These are phyloP conservation scores for Smittia aterrima DNA, from an alignment of 2,888 invertebrate genomes.

Conservation along the genomic window DNA sequence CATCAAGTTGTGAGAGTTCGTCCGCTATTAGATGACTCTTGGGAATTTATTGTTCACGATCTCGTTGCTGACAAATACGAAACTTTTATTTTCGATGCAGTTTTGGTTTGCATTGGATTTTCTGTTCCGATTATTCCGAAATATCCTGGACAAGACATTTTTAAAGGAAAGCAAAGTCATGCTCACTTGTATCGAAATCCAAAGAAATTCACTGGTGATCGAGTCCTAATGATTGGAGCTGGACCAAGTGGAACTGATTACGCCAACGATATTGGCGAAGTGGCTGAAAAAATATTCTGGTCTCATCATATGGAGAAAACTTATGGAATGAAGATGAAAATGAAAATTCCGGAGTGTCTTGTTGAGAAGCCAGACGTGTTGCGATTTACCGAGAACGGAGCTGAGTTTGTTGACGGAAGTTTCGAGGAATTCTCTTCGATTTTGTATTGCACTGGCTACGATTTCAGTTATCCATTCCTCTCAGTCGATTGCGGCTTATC, in stretches of 20 bases:
- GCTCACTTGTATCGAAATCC: constrained; percentile 66
- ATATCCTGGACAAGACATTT: constrained; percentile 61
- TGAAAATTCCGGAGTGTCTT: too few relatives aligned
- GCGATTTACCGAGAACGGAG: constrained; percentile 55
- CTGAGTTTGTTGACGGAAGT: constrained; percentile 61
- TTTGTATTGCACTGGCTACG: constrained; percentile 73
- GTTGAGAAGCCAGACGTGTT: constrained; percentile 57
- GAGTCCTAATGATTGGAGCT: constrained; percentile 77
- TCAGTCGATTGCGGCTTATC: constrained; percentile 61
- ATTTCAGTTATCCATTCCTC: constrained; percentile 70
- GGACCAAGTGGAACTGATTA: constrained; percentile 83
- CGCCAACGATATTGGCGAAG: constrained; percentile 64
- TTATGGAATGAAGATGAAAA: too few relatives aligned
- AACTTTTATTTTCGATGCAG: constrained; percentile 57
- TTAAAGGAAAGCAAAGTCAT: constrained; percentile 60
- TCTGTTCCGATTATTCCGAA: constrained; percentile 60
- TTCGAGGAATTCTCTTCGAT: constrained; percentile 62
- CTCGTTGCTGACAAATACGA: constrained; percentile 50
- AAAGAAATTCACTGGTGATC: constrained; percentile 54
- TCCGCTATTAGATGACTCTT: constrained; percentile 15
- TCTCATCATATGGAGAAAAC: constrained; percentile 60
- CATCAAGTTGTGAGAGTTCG: constrained; percentile 39
- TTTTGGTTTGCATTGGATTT: constrained; percentile 67
- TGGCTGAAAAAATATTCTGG: constrained; percentile 62
- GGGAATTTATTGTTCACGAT: constrained; percentile 48